Base-by-base conservation (phyloP, 92 coral and sea anemone genomes). In the Muricea muricata region DNA sequence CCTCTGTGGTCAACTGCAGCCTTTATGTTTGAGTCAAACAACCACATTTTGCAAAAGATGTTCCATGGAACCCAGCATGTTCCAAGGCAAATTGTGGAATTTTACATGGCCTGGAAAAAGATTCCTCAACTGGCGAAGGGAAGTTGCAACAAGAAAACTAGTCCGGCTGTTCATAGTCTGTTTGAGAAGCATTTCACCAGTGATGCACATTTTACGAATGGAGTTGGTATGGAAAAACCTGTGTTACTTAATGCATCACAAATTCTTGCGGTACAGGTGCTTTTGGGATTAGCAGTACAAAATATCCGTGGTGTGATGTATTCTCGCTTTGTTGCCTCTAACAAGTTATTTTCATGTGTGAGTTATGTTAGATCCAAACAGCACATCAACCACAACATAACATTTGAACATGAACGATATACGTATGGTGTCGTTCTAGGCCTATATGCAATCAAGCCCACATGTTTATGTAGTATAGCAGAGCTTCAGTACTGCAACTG, bases 61-160 rank as follows among this genome's bases (percentile, higher is more conserved):
- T n/a, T n/a, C n/a, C n/a, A n/a, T n/a, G n/a, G n/a, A 23, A 72
- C 78, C 7, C 78, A 72, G 23, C 46, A 41, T 18, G 78, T 72
- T 40, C 78, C 78, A 21, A 41, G 40, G 26, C 78, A 72, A 4
- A 35, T 72, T 11, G 55, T 41, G 2, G 78, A 72, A 12, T n/a
- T n/a, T n/a, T n/a, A 72, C 50, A 72, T 72, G 34, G 34, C 46
- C n/a, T 5, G 13, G 40, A 39, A 4, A 17, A 33, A 72, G 29
- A 18, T 21, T 12, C 1, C 15, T 28, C 11, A 41, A 72, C 4
- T 35, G 23, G 5, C 50, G 34, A 5, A 25, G 29, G 12, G 17
- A 14, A 34, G 56, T 26, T 34, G 34, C 24, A 23, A 20, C 40
- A 3, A 23, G 15, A 26, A 41, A 21, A 35, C 56, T 6, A 34